A percentile compares a stretch with the other conserved stretches of the same genome.
phyloP scores from a whole-genome alignment of 2,888 invertebrate genomes.

The Carterocephalus palaemon region DNA sequence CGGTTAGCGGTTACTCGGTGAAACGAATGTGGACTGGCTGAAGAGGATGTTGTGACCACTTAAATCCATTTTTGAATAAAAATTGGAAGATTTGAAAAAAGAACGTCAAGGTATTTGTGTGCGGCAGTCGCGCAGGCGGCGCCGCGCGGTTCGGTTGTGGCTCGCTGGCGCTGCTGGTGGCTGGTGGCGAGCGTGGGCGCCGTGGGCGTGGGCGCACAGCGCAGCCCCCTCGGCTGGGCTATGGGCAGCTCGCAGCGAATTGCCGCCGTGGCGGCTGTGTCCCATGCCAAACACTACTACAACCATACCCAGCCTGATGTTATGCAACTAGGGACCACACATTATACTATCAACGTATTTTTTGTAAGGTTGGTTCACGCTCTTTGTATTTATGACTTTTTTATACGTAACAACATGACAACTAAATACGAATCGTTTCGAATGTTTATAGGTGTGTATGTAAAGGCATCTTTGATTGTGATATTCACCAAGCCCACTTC shows the following conservation, averaged over 20 bases:
- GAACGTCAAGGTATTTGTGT: conserved; percentile 33
- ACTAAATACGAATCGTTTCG: too few species aligned
- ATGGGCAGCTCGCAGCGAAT: conserved; percentile 83
- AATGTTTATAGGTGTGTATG: too few species aligned
- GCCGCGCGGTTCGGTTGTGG: conserved; percentile 61
- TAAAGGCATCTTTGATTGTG: too few species aligned
- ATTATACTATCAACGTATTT: conserved; percentile 80
- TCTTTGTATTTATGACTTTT: not conserved
- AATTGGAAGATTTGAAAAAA: conserved; percentile 34
- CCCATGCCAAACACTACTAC: conserved; percentile 65
- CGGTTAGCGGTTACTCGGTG: conserved; percentile 30
- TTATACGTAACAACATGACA: too few species aligned
- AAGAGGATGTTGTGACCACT: conserved; percentile 31
- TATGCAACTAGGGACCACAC: conserved; percentile 52
- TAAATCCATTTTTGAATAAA: conserved; percentile 24
- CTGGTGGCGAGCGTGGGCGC: conserved; percentile 59
- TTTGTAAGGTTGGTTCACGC: conserved; percentile 84
- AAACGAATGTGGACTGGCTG: conserved; percentile 33
- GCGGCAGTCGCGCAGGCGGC: conserved; percentile 59
- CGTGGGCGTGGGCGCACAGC: conserved; percentile 62
- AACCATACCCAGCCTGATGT: conserved; percentile 69
- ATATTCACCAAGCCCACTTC: too few species aligned
- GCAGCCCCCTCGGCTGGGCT: conserved; percentile 78
- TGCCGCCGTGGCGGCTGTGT: conserved; percentile 77
- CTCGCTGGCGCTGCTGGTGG: conserved; percentile 60